Conservation (phyloP, 2,888 invertebrate species). For the Epiperipatus broadwayi region DNA sequence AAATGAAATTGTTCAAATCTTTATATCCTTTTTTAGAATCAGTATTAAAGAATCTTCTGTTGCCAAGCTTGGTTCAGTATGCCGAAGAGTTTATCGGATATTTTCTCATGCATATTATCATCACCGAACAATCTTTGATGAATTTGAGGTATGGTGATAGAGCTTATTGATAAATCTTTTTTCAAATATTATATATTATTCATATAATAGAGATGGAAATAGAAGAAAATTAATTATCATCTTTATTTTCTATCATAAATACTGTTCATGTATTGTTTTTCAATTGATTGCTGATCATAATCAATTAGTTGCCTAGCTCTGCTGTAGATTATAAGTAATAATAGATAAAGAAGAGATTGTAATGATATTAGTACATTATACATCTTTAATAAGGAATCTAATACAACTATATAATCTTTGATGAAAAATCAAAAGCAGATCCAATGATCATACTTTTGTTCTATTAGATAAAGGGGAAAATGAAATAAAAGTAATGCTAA, state of each 20-base stretch:
- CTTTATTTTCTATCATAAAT: neutral
- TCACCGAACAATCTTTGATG: slow-evolving; percentile 86
- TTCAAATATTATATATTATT: neutral
- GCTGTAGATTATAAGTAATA: no score
- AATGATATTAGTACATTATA: no score
- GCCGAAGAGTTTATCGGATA: slow-evolving; percentile 92
- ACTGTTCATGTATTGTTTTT: slow-evolving; percentile 7
- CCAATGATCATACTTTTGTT: no score
- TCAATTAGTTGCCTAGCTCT: no score
- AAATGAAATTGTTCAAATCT: no score
- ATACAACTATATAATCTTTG: no score
- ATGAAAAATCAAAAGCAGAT: no score
- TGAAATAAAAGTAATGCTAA: no score
- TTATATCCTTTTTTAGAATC: no score
- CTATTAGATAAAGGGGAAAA: no score
- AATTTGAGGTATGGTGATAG: slow-evolving; percentile 72
- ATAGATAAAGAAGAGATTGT: no score
- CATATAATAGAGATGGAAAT: neutral
- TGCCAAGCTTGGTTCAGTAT: slow-evolving; percentile 92
- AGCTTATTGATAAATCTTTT: neutral
- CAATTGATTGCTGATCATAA: neutral
- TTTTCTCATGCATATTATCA: slow-evolving; percentile 99
- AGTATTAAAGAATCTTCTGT: slow-evolving; percentile 98
- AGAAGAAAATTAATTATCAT: neutral
- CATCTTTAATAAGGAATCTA: no score